phyloP scores from a whole-genome alignment of 2,888 invertebrate species.

The Eumacrocentrus americanus region DNA sequence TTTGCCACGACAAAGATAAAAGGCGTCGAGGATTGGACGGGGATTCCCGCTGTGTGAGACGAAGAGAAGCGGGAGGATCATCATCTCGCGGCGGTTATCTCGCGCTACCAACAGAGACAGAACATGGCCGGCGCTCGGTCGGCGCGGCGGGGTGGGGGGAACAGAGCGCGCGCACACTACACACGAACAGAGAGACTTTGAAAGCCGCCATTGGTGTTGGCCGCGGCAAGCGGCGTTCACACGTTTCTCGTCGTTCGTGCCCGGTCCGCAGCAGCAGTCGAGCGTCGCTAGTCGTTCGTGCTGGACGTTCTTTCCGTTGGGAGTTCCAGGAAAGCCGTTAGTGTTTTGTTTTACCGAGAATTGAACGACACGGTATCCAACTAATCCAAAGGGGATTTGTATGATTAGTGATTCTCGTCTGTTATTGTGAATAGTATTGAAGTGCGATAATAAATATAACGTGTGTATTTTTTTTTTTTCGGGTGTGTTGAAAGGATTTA shows the following conservation, averaged over 20 bases:
- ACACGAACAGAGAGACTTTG: too few species aligned
- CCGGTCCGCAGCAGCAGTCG: background rate
- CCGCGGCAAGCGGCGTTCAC: background rate
- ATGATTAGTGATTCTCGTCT: too few species aligned
- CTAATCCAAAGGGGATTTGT: too few species aligned
- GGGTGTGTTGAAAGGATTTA: background rate
- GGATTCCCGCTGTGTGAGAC: background rate
- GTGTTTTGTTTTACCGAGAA: too few species aligned
- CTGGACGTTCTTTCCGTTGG: background rate
- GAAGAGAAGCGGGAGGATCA: background rate
- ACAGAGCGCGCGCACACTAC: slow-evolving; percentile 11
- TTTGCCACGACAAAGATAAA: background rate
- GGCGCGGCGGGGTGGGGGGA: background rate
- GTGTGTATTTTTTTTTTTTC: background rate
- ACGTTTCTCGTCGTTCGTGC: background rate
- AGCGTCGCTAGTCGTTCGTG: background rate
- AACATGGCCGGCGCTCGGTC: too few species aligned
- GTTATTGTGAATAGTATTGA: too few species aligned
- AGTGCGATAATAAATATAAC: background rate
- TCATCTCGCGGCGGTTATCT: background rate
- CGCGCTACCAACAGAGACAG: background rate
- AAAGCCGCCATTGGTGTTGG: slow-evolving; percentile 18
- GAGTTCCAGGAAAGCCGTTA: background rate
- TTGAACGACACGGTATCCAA: too few species aligned
- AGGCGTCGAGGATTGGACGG: slow-evolving; percentile 2